Evolutionary conservation across 2,888 invertebrate species (phyloP).

Genomic region (Pristionchus japonicus): DNA sequence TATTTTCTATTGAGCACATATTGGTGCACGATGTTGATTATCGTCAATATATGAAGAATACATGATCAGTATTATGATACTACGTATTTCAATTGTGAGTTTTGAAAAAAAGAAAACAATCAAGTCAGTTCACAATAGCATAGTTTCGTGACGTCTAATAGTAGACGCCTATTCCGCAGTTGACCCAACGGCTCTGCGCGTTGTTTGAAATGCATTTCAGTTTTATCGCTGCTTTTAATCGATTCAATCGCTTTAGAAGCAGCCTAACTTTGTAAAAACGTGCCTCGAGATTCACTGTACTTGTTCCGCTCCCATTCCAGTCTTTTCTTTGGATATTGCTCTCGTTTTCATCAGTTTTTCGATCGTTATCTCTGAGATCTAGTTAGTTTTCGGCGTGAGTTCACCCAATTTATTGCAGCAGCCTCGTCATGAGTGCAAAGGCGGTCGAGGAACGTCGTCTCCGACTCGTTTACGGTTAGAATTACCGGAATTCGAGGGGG

Average conservation of each 20-base stretch:
- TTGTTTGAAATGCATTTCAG: neutral
- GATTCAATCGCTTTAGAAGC: neutral
- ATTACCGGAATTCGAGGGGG: neutral
- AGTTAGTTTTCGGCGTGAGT: neutral
- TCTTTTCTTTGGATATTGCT: neutral
- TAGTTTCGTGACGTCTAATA: neutral
- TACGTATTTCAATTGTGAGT: no score
- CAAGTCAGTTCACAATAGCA: neutral
- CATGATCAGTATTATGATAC: no score
- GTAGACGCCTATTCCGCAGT: neutral
- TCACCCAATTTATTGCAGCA: neutral
- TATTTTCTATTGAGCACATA: no score
- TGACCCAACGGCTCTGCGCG: neutral
- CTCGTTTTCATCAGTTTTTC: neutral
- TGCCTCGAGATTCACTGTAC: neutral
- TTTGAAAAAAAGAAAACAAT: neutral
- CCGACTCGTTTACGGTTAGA: constrained; percentile 57
- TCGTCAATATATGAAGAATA: no score
- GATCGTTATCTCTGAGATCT: neutral
- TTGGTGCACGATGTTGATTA: no score
- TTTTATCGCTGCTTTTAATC: neutral
- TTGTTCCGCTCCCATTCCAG: neutral
- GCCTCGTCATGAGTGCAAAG: constrained; percentile 46
- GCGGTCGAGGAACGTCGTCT: constrained; percentile 57
- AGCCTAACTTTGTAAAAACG: neutral